Base-by-base conservation (phyloP, 2,113 vertebrate species). In the Romanogobio albipinnatus region DNA sequence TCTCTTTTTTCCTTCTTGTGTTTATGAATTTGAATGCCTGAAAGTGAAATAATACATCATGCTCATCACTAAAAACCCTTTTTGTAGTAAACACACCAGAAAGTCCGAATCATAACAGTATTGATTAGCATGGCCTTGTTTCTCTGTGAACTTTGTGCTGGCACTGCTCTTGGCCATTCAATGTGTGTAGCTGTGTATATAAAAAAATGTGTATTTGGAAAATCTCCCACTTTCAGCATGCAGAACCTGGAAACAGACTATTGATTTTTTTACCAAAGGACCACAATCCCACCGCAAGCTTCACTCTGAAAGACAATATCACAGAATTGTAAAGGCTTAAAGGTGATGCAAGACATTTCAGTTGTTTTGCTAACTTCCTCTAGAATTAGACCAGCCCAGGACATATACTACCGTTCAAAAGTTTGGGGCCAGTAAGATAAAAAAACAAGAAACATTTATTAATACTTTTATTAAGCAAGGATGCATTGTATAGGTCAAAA, bases 251-350 rank as follows among this genome's bases (percentile, higher is more conserved):
- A 49, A 49, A 75, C 11, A 17, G 22, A 75, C 11, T n/a, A 74
- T 24, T 49, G 71, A 74, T 49, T 74, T 49, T 74, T 26, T 74
- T 24, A 74, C 39, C 29, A 3, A 66, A 33, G 14, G 17, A 66
- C 14, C 14, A 3, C n/a, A 45, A n/a, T 71, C 19, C 68, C 22
- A 39, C 9, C 2, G 2, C 11, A 22, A 6, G 39, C 19, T 71
- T 17, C 36, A 17, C 15, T 17, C 7, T 15, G 5, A 17, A 75
- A 75, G 45, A 49, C 0, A 26, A 75, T 75, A 8, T 22, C 11
- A 24, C 22, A n/a, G 70, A 73, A 74, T 39, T 39, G 9, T 68
- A 39, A 68, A 68, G 64, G 64, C 64, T 39, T 68, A 39, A 68
- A 39, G 64, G 9, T 68, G 29, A 68, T 66, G 29, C 33, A 66